Base-by-base conservation (phyloP, 1,140 invertebrate species). In the Bombus consobrinus region DNA sequence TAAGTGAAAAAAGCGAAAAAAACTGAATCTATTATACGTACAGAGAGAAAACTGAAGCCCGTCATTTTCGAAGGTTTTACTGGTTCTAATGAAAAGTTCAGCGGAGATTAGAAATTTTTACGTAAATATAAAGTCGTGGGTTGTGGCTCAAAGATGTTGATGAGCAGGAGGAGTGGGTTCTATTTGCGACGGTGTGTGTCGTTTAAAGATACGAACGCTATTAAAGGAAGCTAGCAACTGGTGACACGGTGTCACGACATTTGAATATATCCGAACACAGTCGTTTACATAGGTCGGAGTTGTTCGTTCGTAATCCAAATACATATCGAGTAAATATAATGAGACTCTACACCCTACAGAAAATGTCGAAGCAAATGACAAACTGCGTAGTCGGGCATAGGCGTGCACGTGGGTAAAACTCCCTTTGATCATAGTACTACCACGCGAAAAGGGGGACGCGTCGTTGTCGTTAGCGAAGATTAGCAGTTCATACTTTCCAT, bases 251-350 rank as follows among this genome's bases (percentile, higher is more conserved):
- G 32, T 34, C 43, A 53, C 32, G 73, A 25, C n/a, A 34, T 74
- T 53, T 22, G 34, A 28, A 59, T 76, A 76, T 76, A 76, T 57
- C 18, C 43, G n/a, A 34, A 43, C 6, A 53, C 13, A 62, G 25
- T 62, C 1, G 34, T 9, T 9, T 6, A 53, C 6, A 53, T 12
- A 25, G 18, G 15, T 6, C 12, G 18, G 1, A 28, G 12, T 71
- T 39, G 1, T 57, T n/a, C 47, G 15, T 71, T 74, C 15, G 18
- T 34, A 47, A 72, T 82, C 8, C 12, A 64, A 59, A 62, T 62
- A 53, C 18, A 53, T 53, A 73, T 57, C 47, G 25, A 73, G 25
- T 73, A 32, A 81, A 72, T 81, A 81, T 72, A 71, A 81, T 22
- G 34, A 22, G 15, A 34, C 32, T 34, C 8, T 13, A 39, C 28